A percentile compares a stretch with the other conserved stretches of the same genome.
Evolutionary conservation across 2,113 vertebrate genomes (phyloP).

Genomic region (Grammomys dolichurus): DNA sequence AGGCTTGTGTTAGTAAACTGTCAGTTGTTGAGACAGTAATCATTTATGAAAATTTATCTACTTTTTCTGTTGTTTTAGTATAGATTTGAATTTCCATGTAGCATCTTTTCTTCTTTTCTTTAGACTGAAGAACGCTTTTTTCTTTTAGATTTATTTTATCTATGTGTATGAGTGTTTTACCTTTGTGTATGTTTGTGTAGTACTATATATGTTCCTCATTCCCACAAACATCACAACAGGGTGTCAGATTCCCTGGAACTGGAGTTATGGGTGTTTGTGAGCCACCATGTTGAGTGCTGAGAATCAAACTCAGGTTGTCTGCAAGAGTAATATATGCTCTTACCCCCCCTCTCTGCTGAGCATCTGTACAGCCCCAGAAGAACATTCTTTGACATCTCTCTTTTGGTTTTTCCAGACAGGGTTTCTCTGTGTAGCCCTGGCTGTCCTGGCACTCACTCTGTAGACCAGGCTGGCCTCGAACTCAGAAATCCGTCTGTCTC

Average conservation of each 20-base stretch:
- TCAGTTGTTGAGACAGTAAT: not conserved
- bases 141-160: not conserved
- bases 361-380: not conserved
- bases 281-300: not conserved
- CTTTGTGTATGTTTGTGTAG: not conserved
- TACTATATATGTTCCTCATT: not conserved
- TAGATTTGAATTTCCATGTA: conserved; percentile 9
- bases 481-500: too few species aligned
- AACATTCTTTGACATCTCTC: not conserved
- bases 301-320: not conserved
- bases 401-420: too few species aligned
- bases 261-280: not conserved
- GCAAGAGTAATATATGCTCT: not conserved
- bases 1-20: not conserved
- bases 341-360: not conserved
- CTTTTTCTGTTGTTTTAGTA: not conserved
- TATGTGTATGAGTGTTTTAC: not conserved
- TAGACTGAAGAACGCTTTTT: not conserved
- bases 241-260: not conserved
- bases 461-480: too few species aligned
- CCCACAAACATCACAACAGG: not conserved
- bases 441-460: too few species aligned
- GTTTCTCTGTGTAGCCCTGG: too few species aligned
- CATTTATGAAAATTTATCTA: not conserved
- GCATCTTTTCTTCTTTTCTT: not conserved